Conservation (phyloP, 2,888 invertebrate genomes). For the Eurytoma adleriae region DNA sequence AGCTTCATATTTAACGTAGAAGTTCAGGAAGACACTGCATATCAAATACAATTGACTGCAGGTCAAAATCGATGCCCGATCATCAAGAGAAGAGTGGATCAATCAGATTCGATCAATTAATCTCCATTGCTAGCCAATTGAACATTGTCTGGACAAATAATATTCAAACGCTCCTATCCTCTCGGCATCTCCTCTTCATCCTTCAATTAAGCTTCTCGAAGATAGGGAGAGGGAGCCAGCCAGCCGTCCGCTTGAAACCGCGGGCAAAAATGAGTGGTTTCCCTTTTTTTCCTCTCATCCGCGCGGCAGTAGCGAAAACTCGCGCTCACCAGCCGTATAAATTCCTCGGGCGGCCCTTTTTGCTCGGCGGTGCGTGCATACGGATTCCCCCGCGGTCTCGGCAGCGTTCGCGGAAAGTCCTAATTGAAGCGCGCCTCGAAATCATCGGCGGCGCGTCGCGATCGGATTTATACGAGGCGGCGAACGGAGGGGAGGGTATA, state of each 20-base stretch:
- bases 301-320: neutral
- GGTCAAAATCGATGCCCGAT: conserved; percentile 3
- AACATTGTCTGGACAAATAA: conserved; percentile 16
- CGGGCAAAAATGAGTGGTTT: neutral
- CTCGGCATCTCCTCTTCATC: neutral
- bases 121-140: conserved; percentile 41
- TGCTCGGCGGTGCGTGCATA: neutral
- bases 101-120: conserved; percentile 50
- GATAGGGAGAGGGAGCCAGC: too few relatives aligned
- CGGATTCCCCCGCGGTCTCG: neutral
- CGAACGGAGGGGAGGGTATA: neutral
- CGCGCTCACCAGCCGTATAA: conserved; percentile 24
- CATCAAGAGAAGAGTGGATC: conserved; percentile 33
- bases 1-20: too few relatives aligned
- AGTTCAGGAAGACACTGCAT: too few relatives aligned
- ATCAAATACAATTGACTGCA: too few relatives aligned
- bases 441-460: conserved; percentile 15
- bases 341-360: conserved; percentile 20
- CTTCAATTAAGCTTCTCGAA: neutral
- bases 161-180: neutral
- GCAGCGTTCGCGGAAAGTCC: conserved; percentile 34
- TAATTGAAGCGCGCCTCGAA: conserved; percentile 38
- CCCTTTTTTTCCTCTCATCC: neutral
- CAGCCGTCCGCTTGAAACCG: neutral
- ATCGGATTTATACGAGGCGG: neutral